These are phyloP conservation scores for Miltochrista miniata DNA, from an alignment of 2,888 invertebrate species.

Conservation along the genomic window DNA sequence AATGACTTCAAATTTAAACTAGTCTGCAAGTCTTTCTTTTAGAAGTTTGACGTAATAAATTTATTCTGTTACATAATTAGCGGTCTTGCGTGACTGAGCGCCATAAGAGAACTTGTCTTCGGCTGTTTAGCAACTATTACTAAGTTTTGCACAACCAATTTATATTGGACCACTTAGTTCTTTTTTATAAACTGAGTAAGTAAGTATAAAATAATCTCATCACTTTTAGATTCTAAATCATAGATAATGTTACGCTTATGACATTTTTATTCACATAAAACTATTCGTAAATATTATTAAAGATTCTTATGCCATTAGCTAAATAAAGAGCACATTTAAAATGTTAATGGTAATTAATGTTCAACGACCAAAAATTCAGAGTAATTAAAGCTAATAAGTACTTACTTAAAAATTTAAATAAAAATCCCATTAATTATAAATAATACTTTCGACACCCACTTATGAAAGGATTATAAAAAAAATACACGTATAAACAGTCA, in stretches of 20 bases:
- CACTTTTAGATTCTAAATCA: constrained; percentile 13
- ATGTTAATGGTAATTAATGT: constrained; percentile 7
- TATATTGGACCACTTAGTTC: constrained; percentile 50
- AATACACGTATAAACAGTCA: too few relatives aligned
- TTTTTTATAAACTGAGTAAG: constrained; percentile 30
- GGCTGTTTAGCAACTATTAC: constrained; percentile 55
- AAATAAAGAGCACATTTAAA: constrained; percentile 8
- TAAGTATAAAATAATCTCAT: constrained; percentile 28
- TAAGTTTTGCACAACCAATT: constrained; percentile 60
- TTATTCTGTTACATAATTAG: constrained; percentile 73
- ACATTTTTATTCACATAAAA: neutral
- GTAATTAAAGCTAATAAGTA: constrained; percentile 8
- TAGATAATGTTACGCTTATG: neutral
- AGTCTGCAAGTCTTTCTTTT: constrained; percentile 25
- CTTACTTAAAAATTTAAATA: constrained; percentile 4
- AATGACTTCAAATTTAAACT: constrained; percentile 22
- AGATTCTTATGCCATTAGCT: constrained; percentile 8
- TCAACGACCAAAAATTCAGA: constrained; percentile 4
- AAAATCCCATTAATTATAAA: too few relatives aligned
- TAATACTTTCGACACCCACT: too few relatives aligned
- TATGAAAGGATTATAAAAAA: too few relatives aligned
- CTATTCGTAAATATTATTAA: neutral
- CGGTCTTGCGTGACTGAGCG: constrained; percentile 67
- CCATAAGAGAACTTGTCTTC: constrained; percentile 73
- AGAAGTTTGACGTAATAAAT: constrained; percentile 57